A percentile compares a stretch with the other conserved stretches of the same genome.
These are phyloP conservation scores for Choristoneura fumiferana DNA, from an alignment of 1,140 invertebrate genomes.

Conservation along the genomic window DNA sequence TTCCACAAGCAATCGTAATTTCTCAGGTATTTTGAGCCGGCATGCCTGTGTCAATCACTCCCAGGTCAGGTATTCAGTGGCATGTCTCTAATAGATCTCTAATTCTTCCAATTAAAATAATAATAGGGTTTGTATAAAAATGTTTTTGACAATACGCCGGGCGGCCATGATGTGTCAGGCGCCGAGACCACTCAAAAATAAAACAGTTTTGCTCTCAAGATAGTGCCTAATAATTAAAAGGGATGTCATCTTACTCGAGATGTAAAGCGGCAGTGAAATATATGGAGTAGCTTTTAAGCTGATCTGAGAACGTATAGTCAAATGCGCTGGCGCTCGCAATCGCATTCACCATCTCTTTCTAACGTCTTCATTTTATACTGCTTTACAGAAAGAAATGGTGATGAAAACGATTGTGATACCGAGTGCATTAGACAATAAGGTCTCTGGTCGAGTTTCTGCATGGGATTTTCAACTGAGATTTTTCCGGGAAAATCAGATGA, in stretches of 20 bases:
- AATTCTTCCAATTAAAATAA: conserved; percentile 17
- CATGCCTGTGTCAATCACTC: conserved; percentile 11
- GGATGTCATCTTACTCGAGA: conserved; percentile 9
- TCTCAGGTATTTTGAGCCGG: too few species aligned
- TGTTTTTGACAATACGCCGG: conserved; percentile 1
- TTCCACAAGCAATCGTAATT: too few species aligned
- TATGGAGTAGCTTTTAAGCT: neutral
- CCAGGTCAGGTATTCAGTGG: neutral
- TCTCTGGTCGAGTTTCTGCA: too few species aligned
- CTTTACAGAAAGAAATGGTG: too few species aligned
- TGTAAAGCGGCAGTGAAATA: neutral
- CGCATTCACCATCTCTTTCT: too few species aligned
- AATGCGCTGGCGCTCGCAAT: too few species aligned
- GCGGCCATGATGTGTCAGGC: neutral
- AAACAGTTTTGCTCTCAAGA: conserved; percentile 18
- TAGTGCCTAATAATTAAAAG: conserved; percentile 18
- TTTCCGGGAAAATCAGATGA: too few species aligned
- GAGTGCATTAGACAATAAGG: too few species aligned
- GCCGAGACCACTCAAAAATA: conserved; percentile 5
- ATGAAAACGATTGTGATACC: too few species aligned
- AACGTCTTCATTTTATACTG: too few species aligned
- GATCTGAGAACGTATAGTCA: too few species aligned
- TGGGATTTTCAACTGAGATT: too few species aligned
- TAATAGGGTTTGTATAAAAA: conserved; percentile 6
- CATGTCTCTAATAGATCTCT: conserved; percentile 9